These are phyloP conservation scores for Latrodectus geometricus DNA, from an alignment of 1,140 invertebrate species.

Conservation along the genomic window DNA sequence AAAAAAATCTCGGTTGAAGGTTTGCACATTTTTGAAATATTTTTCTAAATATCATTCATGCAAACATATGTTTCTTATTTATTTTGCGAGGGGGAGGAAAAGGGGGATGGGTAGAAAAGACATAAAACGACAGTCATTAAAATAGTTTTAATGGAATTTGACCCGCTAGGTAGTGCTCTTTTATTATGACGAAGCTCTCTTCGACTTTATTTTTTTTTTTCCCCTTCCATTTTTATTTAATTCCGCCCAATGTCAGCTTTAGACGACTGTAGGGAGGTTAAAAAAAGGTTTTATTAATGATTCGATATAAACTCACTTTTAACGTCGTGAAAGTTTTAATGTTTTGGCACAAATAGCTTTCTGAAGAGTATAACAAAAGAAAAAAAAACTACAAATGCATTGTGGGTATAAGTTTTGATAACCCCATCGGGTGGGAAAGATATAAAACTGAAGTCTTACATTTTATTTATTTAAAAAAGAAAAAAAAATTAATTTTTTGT, in stretches of 20 bases:
- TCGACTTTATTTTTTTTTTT: background rate
- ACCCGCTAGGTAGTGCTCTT: conserved; percentile 28
- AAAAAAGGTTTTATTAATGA: background rate
- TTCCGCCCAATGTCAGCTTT: background rate
- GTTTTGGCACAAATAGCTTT: background rate
- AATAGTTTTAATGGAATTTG: conserved; percentile 61
- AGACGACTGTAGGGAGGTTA: no score
- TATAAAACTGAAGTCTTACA: no score
- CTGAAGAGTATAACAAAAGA: background rate
- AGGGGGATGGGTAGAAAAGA: background rate
- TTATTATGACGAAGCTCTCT: background rate
- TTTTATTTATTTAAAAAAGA: no score
- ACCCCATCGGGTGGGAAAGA: background rate
- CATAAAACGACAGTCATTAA: conserved; percentile 58
- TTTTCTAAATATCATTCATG: conserved; percentile 35
- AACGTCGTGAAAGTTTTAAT: background rate
- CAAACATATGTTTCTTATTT: conserved; percentile 31
- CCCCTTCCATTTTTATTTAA: background rate
- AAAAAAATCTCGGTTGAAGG: background rate
- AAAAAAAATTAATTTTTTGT: no score
- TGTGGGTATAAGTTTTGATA: background rate
- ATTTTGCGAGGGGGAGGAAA: conserved; percentile 30
- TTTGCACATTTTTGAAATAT: conserved; percentile 56
- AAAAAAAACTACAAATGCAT: background rate
- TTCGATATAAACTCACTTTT: background rate